Percentiles rank a stretch among this genome's conserved stretches.
Conservation (phyloP, 2,888 invertebrate genomes). For the Brenthis daphne region DNA sequence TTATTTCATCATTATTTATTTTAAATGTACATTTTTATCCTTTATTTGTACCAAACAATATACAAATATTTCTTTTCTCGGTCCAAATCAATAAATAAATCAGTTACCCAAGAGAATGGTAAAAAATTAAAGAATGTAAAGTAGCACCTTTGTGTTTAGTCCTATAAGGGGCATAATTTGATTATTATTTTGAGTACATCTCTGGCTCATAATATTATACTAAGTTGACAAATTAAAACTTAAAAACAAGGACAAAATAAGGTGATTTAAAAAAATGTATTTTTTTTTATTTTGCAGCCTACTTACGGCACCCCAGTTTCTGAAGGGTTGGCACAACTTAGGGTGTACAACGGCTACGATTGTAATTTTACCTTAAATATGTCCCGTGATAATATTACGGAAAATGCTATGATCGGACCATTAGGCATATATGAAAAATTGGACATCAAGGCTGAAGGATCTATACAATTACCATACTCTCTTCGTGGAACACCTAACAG, state of each 20-base stretch:
- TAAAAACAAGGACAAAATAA: neutral
- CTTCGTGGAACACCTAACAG: slow-evolving; percentile 54
- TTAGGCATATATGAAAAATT: slow-evolving; percentile 72
- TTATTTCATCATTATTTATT: too few relatives aligned
- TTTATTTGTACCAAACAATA: too few relatives aligned
- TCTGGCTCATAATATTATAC: too few relatives aligned
- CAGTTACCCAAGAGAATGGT: neutral
- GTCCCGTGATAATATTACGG: slow-evolving; percentile 40
- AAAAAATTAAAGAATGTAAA: neutral
- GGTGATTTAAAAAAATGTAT: neutral
- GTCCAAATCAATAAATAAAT: neutral
- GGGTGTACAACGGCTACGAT: slow-evolving; percentile 86
- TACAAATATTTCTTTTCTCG: too few relatives aligned
- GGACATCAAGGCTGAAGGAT: slow-evolving; percentile 53
- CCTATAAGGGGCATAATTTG: too few relatives aligned
- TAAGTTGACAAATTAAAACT: too few relatives aligned
- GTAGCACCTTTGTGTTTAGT: too few relatives aligned
- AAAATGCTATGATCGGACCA: slow-evolving; percentile 50
- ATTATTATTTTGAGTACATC: too few relatives aligned
- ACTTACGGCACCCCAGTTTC: slow-evolving; percentile 83
- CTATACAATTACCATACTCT: slow-evolving; percentile 59
- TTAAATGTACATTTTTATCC: too few relatives aligned
- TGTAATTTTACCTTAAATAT: slow-evolving; percentile 76
- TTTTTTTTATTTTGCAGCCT: slow-evolving; percentile 62
- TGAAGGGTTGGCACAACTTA: slow-evolving; percentile 83